Evolutionary conservation across 2,113 vertebrate genomes (phyloP).

Genomic region (Colinus virginianus): DNA sequence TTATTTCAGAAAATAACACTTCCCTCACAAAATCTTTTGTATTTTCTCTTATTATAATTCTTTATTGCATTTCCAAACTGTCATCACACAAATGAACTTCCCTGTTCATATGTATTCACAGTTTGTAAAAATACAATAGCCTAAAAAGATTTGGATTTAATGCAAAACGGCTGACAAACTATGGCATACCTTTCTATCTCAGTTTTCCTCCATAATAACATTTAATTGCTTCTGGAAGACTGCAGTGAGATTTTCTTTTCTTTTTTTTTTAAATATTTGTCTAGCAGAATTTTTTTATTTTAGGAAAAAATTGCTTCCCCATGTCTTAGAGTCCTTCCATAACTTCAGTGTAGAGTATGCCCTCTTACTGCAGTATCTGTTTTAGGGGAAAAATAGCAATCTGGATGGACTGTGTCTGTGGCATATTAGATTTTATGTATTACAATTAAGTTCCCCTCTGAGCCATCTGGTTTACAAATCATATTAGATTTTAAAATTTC

Average conservation of each 20-base stretch:
- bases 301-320: constrained; percentile 37
- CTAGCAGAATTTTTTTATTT: constrained; percentile 45
- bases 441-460: constrained; percentile 70
- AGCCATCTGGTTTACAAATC: constrained; percentile 74
- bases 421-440: constrained; percentile 75
- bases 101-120: constrained; percentile 17
- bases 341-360: constrained; percentile 50
- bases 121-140: constrained; percentile 48
- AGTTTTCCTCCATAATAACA: constrained; percentile 36
- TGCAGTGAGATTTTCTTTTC: background rate
- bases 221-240: constrained; percentile 49
- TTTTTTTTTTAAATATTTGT: too few species aligned
- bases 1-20: constrained; percentile 1
- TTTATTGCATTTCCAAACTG: constrained; percentile 18
- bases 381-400: constrained; percentile 59
- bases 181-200: constrained; percentile 5
- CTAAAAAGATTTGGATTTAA: constrained; percentile 35
- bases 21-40: constrained; percentile 2
- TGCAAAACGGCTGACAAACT: constrained; percentile 58
- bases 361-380: constrained; percentile 45
- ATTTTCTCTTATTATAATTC: constrained; percentile 48
- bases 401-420: constrained; percentile 60
- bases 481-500: constrained; percentile 70
- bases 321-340: background rate
- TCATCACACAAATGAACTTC: constrained; percentile 31